These are phyloP conservation scores for Cepphus grylle DNA, from an alignment of 2,113 vertebrate species.

Conservation along the genomic window DNA sequence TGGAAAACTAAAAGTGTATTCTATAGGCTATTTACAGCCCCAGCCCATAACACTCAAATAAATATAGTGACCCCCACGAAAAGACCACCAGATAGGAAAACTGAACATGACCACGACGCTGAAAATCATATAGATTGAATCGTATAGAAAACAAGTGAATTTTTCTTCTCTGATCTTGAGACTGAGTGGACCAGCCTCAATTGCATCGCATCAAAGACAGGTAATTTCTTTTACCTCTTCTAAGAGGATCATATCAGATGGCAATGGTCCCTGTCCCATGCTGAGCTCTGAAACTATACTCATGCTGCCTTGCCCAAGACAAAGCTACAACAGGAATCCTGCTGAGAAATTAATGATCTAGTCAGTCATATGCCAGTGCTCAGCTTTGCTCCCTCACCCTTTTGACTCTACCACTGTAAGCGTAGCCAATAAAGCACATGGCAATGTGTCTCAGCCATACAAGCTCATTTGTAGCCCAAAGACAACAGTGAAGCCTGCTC, in stretches of 20 bases:
- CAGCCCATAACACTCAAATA: not conserved
- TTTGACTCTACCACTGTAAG: not conserved
- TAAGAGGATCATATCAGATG: not conserved
- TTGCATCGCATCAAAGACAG: not conserved
- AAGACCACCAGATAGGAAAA: not conserved
- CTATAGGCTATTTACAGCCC: not conserved
- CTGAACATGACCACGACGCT: accelerated
- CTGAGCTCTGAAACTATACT: not conserved
- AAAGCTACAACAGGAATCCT: not conserved
- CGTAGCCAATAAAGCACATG: not conserved
- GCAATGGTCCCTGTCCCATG: not conserved
- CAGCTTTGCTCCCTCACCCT: not conserved
- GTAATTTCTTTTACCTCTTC: not conserved
- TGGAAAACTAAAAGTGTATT: not conserved
- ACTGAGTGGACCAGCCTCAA: not conserved
- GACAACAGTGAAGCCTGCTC: not conserved
- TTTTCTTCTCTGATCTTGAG: not conserved
- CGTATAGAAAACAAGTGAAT: not conserved
- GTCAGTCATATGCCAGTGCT: not conserved
- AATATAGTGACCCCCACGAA: not conserved
- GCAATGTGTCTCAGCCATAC: not conserved
- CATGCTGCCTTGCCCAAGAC: not conserved
- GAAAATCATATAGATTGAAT: not conserved
- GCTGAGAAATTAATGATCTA: not conserved
- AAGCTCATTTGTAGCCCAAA: not conserved